Conservation (phyloP, 1,140 invertebrate species). For the Chlorops oryzae region DNA sequence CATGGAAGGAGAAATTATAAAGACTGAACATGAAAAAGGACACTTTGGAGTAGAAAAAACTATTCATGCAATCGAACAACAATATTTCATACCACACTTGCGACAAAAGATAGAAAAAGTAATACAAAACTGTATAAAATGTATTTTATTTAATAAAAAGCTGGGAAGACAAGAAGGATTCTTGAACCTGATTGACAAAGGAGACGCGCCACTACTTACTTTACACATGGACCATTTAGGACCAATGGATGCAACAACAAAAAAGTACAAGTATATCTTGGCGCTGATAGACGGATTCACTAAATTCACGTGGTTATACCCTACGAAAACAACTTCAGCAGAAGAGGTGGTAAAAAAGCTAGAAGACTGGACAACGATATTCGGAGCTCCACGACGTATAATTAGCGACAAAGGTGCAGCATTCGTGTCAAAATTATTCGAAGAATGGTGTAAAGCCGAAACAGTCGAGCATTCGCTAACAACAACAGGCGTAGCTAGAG, state of each 20-base stretch:
- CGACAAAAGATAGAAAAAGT: constrained; percentile 28
- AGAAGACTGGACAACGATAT: constrained; percentile 19
- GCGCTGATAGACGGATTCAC: constrained; percentile 28
- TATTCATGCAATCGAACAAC: constrained; percentile 33
- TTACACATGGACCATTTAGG: constrained; percentile 19
- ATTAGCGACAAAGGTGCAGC: constrained; percentile 19
- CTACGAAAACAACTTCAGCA: background rate
- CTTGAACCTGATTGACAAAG: constrained; percentile 32
- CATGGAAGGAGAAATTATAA: constrained; percentile 7
- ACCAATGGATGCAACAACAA: constrained; percentile 25
- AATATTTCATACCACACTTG: constrained; percentile 43
- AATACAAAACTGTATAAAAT: constrained; percentile 33
- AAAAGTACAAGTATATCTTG: constrained; percentile 26
- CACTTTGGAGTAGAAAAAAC: constrained; percentile 45
- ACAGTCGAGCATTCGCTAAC: constrained; percentile 21
- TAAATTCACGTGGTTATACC: constrained; percentile 23
- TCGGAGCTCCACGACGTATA: constrained; percentile 34
- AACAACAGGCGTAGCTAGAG: constrained; percentile 33
- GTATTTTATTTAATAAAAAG: constrained; percentile 29
- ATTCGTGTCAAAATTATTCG: constrained; percentile 20
- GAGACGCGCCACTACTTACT: constrained; percentile 21
- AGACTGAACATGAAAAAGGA: constrained; percentile 21
- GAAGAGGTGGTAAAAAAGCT: too few species aligned
- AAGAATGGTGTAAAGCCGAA: constrained; percentile 26
- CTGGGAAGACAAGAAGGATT: constrained; percentile 44